A percentile compares a stretch with the other conserved stretches of the same genome.
Conservation (phyloP, 1,140 invertebrate genomes). For the Drosophila gunungcola region DNA sequence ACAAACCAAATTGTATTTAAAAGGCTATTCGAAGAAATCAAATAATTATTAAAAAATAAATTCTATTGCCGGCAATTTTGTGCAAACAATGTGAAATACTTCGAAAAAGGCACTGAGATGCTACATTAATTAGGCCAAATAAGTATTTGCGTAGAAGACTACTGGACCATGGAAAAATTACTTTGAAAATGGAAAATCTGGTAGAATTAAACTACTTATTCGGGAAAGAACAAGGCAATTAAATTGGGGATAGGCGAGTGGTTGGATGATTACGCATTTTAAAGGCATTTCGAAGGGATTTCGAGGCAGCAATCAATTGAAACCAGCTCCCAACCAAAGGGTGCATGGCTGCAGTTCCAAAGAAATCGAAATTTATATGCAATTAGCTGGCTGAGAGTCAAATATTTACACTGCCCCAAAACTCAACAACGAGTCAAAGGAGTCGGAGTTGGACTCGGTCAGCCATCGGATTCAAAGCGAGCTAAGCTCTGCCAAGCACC, state of each 20-base stretch:
- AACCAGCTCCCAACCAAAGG: neutral
- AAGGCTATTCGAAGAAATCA: neutral
- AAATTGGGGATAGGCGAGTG: neutral
- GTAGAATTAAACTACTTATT: neutral
- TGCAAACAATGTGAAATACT: neutral
- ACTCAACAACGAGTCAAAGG: neutral
- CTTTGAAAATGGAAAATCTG: neutral
- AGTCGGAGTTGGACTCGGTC: neutral
- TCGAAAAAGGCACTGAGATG: neutral
- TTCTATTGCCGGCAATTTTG: neutral
- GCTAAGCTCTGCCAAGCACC: neutral
- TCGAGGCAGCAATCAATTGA: too few species aligned
- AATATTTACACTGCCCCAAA: conserved; percentile 14
- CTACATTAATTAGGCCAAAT: conserved; percentile 11
- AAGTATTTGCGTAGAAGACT: neutral
- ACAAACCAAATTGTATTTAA: too few species aligned
- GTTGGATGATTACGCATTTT: neutral
- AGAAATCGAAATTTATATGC: conserved; percentile 2
- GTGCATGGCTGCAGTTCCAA: too few species aligned
- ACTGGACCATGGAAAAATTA: conserved; percentile 1
- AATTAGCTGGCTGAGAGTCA: conserved; percentile 20
- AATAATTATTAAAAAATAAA: neutral
- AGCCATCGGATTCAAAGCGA: neutral
- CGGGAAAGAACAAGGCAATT: neutral
- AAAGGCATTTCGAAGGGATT: neutral